Base-by-base conservation (phyloP, 2,113 vertebrate genomes). In the Brevimyrus niger region DNA sequence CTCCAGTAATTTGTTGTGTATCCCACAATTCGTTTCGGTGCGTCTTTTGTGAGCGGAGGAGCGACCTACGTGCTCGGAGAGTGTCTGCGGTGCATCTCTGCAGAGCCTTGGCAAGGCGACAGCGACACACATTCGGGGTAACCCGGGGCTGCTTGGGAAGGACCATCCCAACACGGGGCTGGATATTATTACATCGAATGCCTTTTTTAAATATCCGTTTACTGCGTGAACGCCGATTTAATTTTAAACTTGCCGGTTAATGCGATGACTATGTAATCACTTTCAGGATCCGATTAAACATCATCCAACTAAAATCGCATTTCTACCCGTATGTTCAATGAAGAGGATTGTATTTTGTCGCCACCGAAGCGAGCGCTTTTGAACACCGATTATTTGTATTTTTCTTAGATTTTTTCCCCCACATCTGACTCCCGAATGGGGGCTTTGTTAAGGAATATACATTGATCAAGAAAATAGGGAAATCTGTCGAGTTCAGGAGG, bases 11-110 rank as follows among this genome's bases (percentile, higher is more conserved):
- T 89, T 89, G 19, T 82, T 38, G 44, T 86, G 80, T 91, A 92
- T 96, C 95, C 95, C 95, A 95, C 76, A 95, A 95, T 96, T 88
- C 95, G 61, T 73, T 93, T 91, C 95, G 94, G 87, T 48, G 55
- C n/a, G 86, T 55, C 87, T 92, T 87, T 88, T 89, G 90, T 91
- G 90, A 84, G 13, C 87, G 87, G 87, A 90, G 89, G 90, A 91
- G 92, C 93, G 93, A 94, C 94, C 93, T 95, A 94, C 92, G 93
- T 92, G 87, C 90, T 44, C 42, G 87, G 89, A 88, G 91, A 87
- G 89, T 91, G 90, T 91, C 91, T 89, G 91, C 90, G 91, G 91
- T 88, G 35, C 89, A 31, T 86, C 86, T 93, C 94, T 91, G 95
- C 95, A 94, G 94, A 94, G 91, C 87, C 76, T 55, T 91, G 90